Conservation (phyloP, 2,797 vertebrate species). For the Scomberomorus guttatus region DNA sequence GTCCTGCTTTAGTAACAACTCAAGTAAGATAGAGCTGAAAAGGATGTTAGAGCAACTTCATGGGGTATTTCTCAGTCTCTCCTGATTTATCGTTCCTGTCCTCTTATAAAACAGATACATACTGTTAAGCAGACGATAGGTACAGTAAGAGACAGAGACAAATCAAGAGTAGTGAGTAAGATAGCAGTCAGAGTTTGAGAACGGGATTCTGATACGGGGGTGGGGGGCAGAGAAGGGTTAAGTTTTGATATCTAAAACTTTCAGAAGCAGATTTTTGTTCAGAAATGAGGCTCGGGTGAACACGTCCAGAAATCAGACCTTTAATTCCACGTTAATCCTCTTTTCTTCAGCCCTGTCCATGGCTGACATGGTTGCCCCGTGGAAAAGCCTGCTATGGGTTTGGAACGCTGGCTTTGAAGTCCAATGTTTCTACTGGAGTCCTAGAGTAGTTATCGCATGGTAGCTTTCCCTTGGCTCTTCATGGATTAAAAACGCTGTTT, state of each 20-base stretch:
- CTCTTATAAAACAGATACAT: constrained; percentile 4
- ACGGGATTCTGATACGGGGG: constrained; percentile 1
- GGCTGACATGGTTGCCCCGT: constrained; percentile 46
- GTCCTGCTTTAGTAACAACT: constrained; percentile 36
- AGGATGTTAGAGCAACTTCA: constrained; percentile 27
- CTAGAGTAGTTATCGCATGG: constrained; percentile 49
- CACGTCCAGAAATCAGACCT: constrained; percentile 77
- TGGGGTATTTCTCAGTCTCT: constrained; percentile 20
- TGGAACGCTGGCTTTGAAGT: constrained; percentile 65
- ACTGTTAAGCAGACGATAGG: not conserved
- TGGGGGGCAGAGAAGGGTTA: constrained; percentile 9
- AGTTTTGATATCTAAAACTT: constrained; percentile 67
- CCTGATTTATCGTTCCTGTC: constrained; percentile 3
- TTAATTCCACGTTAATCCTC: constrained; percentile 80
- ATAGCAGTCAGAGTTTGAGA: not conserved
- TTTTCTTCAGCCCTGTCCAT: constrained; percentile 69
- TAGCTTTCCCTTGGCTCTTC: constrained; percentile 43
- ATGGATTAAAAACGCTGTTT: constrained; percentile 61
- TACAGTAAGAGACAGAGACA: not conserved
- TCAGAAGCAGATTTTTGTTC: constrained; percentile 70
- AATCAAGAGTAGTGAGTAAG: not conserved
- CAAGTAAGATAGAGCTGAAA: constrained; percentile 40
- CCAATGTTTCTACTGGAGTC: constrained; percentile 58
- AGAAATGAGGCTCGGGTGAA: constrained; percentile 68
- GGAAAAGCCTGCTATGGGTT: constrained; percentile 60